Percentiles rank a stretch among this genome's conserved stretches.
phyloP scores from a whole-genome alignment of 2,888 invertebrate genomes.

The Drosophila pseudotalamancana region DNA sequence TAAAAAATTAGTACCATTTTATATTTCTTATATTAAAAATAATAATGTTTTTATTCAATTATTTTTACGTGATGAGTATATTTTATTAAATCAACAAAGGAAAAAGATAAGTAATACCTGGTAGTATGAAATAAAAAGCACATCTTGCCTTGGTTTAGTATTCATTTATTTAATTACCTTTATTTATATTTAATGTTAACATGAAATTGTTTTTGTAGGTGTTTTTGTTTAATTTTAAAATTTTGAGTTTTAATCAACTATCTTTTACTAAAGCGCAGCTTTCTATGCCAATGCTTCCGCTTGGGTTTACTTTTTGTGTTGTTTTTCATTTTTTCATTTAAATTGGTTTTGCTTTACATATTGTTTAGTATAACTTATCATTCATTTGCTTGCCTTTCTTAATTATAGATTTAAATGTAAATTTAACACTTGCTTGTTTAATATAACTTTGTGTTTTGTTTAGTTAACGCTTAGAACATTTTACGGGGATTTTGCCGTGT shows the following conservation, averaged over 20 bases:
- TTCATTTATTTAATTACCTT: conserved; percentile 74
- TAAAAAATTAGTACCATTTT: no score
- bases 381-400: conserved; percentile 59
- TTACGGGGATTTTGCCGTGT: conserved; percentile 57
- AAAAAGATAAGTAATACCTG: no score
- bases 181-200: conserved; percentile 84
- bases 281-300: conserved; percentile 63
- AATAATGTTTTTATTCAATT: no score
- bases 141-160: conserved; percentile 49
- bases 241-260: conserved; percentile 70
- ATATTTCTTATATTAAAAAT: no score
- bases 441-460: conserved; percentile 68
- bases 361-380: conserved; percentile 52
- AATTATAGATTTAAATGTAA: conserved; percentile 74
- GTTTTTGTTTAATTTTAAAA: conserved; percentile 69
- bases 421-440: conserved; percentile 78
- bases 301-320: conserved; percentile 35
- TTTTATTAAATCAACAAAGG: no score
- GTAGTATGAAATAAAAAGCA: background rate
- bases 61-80: no score
- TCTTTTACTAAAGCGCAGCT: conserved; percentile 59
- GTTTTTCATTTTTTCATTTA: background rate
- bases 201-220: conserved; percentile 84
- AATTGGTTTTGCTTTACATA: conserved; percentile 56
- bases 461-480: conserved; percentile 77